phyloP scores from a whole-genome alignment of 2,797 vertebrate species.

The Brachymystax lenok region DNA sequence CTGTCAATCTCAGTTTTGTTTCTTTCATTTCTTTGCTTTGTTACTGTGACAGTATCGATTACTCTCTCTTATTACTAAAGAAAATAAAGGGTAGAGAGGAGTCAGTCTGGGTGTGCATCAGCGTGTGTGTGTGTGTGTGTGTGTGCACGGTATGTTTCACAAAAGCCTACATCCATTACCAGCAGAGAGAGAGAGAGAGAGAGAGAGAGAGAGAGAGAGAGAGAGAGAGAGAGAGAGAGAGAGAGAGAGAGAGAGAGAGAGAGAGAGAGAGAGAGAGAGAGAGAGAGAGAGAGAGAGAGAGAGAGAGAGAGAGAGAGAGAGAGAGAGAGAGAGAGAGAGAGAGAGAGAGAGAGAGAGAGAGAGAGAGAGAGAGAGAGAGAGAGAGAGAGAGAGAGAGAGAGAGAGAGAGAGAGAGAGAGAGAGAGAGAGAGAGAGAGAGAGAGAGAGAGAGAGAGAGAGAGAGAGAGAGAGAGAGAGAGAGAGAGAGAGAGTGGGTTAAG shows the following conservation, averaged over 20 bases:
- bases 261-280: background rate
- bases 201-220: background rate
- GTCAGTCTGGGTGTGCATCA: slow-evolving; percentile 3
- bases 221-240: background rate
- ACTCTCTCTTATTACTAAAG: slow-evolving; percentile 64
- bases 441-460: too few species aligned
- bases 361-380: too few species aligned
- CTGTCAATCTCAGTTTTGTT: slow-evolving; percentile 71
- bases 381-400: background rate
- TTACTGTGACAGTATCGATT: slow-evolving; percentile 68
- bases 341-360: background rate
- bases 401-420: background rate
- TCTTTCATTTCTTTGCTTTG: slow-evolving; percentile 64
- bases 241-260: background rate
- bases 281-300: background rate
- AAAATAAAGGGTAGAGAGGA: slow-evolving; percentile 46
- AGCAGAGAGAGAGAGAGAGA: background rate
- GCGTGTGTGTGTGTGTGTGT: background rate
- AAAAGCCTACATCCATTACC: background rate
- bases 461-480: too few species aligned
- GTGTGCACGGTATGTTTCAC: too few species aligned
- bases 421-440: background rate
- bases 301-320: background rate
- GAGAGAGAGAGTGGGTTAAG: background rate
- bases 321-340: background rate